Evolutionary conservation across 2,113 vertebrate genomes (phyloP).

Genomic region (Telmatochromis sp.): DNA sequence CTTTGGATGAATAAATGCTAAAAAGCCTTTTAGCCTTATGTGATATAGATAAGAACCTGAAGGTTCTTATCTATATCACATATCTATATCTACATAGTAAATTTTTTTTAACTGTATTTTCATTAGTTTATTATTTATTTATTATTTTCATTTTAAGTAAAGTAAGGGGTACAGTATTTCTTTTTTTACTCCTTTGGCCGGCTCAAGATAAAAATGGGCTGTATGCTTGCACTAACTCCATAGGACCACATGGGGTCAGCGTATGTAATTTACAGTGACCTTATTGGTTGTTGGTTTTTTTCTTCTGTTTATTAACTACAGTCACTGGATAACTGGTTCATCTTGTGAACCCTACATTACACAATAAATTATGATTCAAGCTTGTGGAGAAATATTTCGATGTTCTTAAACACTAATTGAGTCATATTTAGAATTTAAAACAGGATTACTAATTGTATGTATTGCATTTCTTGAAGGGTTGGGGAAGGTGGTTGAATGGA

Average conservation of each 20-base stretch:
- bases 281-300: not conserved
- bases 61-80: not conserved
- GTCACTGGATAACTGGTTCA: not conserved
- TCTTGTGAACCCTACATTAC: not conserved
- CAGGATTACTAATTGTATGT: not conserved
- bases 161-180: not conserved
- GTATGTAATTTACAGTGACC: not conserved
- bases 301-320: not conserved
- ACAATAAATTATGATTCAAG: not conserved
- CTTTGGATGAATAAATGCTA: not conserved
- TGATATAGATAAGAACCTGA: not conserved
- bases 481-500: not conserved
- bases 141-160: too few species aligned
- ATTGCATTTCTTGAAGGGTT: not conserved
- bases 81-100: not conserved
- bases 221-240: not conserved
- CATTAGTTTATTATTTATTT: too few species aligned
- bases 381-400: not conserved
- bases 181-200: not conserved
- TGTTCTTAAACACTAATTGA: not conserved
- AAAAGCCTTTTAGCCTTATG: not conserved
- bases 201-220: not conserved
- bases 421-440: not conserved
- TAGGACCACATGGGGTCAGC: not conserved
- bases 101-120: not conserved